Percentiles rank a stretch among this genome's conserved stretches.
Evolutionary conservation across 2,888 invertebrate species (phyloP).

Genomic region (Heliconius sara): DNA sequence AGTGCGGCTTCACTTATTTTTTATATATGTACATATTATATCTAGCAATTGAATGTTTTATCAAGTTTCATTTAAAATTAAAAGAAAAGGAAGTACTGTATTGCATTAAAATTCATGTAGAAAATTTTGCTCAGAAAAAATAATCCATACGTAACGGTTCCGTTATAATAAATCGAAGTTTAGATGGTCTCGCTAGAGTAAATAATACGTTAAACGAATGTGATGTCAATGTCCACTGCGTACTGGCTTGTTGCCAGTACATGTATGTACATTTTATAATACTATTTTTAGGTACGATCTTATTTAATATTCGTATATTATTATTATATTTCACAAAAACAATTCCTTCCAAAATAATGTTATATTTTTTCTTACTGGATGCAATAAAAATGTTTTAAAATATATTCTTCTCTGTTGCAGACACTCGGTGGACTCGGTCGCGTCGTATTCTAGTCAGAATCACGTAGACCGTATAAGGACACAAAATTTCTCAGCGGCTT

Average conservation of each 20-base stretch:
- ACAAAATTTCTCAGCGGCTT: constrained; percentile 82
- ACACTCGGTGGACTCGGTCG: constrained; percentile 85
- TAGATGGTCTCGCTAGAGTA: constrained; percentile 37
- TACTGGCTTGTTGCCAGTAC: constrained; percentile 48
- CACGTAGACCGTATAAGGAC: constrained; percentile 84
- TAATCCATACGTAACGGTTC: background rate
- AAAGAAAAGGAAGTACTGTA: background rate
- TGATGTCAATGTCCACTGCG: constrained; percentile 39
- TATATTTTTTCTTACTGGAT: background rate
- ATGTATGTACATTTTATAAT: background rate
- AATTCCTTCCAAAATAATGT: background rate
- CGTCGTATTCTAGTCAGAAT: constrained; percentile 85
- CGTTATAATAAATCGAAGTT: constrained; percentile 25
- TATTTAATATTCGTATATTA: background rate
- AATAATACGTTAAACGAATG: constrained; percentile 29
- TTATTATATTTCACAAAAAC: background rate
- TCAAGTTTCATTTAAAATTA: background rate
- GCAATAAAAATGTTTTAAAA: constrained; percentile 46
- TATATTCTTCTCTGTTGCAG: constrained; percentile 73
- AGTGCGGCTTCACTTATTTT: background rate
- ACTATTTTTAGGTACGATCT: background rate
- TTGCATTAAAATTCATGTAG: too few relatives aligned
- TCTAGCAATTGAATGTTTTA: background rate
- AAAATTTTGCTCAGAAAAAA: background rate
- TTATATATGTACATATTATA: background rate